Conservation (phyloP, 1,140 invertebrate genomes). For the Orussus abietinus region DNA sequence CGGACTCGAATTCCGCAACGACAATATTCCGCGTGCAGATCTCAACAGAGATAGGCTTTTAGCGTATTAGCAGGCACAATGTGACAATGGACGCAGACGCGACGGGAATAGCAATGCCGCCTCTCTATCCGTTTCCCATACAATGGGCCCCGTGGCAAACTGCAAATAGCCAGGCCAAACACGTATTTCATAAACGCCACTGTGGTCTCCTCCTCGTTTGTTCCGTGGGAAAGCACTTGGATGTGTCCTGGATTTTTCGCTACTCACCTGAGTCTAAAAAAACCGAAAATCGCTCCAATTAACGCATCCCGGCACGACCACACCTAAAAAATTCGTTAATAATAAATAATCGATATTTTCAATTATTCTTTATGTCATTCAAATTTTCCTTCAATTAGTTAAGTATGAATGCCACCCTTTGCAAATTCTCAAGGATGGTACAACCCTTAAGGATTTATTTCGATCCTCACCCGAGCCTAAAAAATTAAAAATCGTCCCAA, state of each 20-base stretch:
- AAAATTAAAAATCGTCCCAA: no score
- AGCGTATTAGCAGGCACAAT: slow-evolving; percentile 51
- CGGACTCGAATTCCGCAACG: slow-evolving; percentile 44
- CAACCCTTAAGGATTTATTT: no score
- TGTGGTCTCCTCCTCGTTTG: neutral
- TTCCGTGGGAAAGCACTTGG: slow-evolving; percentile 3
- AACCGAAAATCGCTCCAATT: no score
- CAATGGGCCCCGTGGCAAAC: slow-evolving; percentile 17
- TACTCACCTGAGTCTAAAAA: no score
- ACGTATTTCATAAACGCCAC: slow-evolving; percentile 41
- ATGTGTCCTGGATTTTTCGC: neutral
- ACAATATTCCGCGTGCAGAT: slow-evolving; percentile 46
- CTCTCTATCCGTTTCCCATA: slow-evolving; percentile 46
- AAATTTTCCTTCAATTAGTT: no score
- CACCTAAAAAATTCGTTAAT: no score
- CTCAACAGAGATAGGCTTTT: slow-evolving; percentile 54
- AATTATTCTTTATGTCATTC: no score
- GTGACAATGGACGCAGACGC: slow-evolving; percentile 47
- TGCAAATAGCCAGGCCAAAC: slow-evolving; percentile 35
- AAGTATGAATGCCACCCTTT: no score
- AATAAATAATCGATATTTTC: no score
- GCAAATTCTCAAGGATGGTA: no score
- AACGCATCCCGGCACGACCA: no score
- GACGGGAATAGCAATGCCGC: slow-evolving; percentile 48
- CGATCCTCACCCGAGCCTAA: no score